These are phyloP conservation scores for Chaetodon auriga DNA, from an alignment of 2,113 vertebrate species.

Conservation along the genomic window DNA sequence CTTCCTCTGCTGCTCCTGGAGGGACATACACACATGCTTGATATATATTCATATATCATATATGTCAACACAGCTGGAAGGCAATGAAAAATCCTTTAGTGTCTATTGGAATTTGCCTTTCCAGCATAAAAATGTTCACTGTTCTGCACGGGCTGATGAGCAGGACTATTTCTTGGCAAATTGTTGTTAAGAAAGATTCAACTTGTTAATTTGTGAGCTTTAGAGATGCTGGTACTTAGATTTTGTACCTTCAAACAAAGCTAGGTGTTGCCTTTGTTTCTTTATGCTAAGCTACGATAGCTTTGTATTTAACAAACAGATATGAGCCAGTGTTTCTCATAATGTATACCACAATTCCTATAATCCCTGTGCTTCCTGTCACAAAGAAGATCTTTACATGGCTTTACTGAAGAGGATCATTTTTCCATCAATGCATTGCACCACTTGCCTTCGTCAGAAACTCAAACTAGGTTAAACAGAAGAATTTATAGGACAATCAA, in stretches of 20 bases:
- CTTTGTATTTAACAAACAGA: background rate
- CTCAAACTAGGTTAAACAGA: background rate
- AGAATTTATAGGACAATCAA: background rate
- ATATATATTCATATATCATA: background rate
- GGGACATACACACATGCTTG: background rate
- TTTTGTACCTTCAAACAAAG: background rate
- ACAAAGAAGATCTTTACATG: constrained; percentile 24
- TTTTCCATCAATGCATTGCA: background rate
- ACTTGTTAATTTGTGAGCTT: too few species aligned
- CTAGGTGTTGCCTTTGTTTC: background rate
- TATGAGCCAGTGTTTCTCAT: background rate
- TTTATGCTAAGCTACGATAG: background rate
- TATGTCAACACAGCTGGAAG: background rate
- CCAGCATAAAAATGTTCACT: too few species aligned
- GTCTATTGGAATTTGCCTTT: too few species aligned
- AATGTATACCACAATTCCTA: background rate
- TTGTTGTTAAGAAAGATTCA: background rate
- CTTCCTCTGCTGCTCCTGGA: constrained; percentile 90
- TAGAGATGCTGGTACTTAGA: background rate
- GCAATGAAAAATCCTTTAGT: background rate
- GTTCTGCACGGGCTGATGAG: too few species aligned
- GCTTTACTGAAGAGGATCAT: constrained; percentile 17
- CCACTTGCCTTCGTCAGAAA: background rate
- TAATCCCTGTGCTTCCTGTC: constrained; percentile 11
- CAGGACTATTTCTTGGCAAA: too few species aligned